Base-by-base conservation (phyloP, 2,797 vertebrate genomes). In the Gymnoscopelus microlampas region DNA sequence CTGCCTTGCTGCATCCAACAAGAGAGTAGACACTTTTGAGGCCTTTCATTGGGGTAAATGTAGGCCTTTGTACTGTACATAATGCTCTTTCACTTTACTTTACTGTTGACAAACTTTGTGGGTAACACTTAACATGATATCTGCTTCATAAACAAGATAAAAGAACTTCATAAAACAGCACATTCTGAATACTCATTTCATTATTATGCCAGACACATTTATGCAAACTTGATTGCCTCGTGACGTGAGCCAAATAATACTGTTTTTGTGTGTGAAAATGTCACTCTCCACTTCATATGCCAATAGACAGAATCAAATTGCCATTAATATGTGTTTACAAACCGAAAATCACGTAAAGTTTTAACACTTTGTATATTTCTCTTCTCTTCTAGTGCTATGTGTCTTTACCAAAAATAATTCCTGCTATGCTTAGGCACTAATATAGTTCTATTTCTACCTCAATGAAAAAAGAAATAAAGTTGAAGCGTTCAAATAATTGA, bases 371-470 rank as follows among this genome's bases (percentile, higher is more conserved):
- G 73, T 66, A 14, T 63, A 71, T 68, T 56, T 70, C 49, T 64
- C 84, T 74, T 78, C 70, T 63, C 80, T 85, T 79, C 85, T 83
- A 90, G 78, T 89, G 82, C 85, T 87, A 81, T 69, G 68, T 82
- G 74, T 88, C 78, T 87, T 87, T 85, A 87, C 85, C 83, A 91
- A 93, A 90, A 91, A 88, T 83, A 90, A 78, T 82, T 83, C 78
- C 84, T 83, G 87, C 89, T 90, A 89, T 85, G 87, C 88, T 89
- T 89, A 94, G 92, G 92, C 91, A 94, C 93, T 91, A 92, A 89
- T 87, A 89, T 81, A 85, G 53, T 80, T 82, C 72, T 89, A 91
- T 66, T 59, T 84, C 87, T 89, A 89, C 77, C 70, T 87, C 73
- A 89, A 44, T 74, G 61, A 66, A 67, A 74, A 66, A 71, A 71